These are phyloP conservation scores for Neopipo cinnamomea DNA, from an alignment of 2,113 vertebrate species.

Conservation along the genomic window DNA sequence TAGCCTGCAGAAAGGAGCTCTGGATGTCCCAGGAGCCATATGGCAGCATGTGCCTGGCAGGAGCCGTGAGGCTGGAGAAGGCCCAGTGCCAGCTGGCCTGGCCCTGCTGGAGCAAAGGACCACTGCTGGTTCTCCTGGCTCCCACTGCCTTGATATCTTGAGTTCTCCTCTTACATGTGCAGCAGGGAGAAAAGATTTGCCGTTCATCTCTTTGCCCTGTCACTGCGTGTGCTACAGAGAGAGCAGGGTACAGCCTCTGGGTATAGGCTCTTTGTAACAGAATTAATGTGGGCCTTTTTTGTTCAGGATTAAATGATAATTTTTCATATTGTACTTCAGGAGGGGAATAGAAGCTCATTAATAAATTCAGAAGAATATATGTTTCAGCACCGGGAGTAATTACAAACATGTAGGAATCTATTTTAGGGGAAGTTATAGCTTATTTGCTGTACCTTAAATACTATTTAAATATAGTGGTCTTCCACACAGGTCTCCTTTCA, in stretches of 20 bases:
- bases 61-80: neutral
- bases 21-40: neutral
- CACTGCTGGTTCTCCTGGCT: neutral
- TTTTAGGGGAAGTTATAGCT: neutral
- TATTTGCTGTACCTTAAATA: neutral
- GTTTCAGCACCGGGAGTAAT: neutral
- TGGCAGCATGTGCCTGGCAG: neutral
- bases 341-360: neutral
- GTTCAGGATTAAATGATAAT: too few relatives aligned
- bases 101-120: neutral
- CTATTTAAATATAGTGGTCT: neutral
- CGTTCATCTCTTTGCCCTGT: fast-evolving
- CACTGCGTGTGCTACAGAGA: fast-evolving
- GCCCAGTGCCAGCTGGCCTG: neutral
- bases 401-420: neutral
- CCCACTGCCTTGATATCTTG: fast-evolving
- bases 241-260: neutral
- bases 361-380: neutral
- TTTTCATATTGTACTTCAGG: neutral
- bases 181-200: neutral
- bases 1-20: neutral
- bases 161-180: fast-evolving
- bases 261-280: neutral
- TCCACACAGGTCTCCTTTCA: neutral
- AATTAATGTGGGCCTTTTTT: fast-evolving